These are phyloP conservation scores for Leptothorax acervorum DNA, from an alignment of 2,888 invertebrate genomes.

Conservation along the genomic window DNA sequence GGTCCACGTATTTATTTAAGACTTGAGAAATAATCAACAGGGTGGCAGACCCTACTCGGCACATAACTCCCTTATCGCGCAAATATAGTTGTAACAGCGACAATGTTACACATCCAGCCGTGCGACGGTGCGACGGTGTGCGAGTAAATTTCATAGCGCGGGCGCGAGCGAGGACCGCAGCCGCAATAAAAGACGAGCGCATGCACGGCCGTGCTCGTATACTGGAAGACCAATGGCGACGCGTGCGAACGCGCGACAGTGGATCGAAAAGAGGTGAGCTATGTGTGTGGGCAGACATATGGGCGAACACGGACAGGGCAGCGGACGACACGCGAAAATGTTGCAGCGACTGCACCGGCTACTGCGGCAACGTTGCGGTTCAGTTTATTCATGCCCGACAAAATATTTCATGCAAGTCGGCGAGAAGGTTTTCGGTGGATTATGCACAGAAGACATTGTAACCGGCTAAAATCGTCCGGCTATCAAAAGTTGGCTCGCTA, in stretches of 20 bases:
- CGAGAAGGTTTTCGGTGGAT: constrained; percentile 73
- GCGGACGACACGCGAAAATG: constrained; percentile 58
- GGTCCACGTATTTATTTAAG: constrained; percentile 1
- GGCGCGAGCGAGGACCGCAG: constrained; percentile 55
- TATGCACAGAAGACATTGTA: constrained; percentile 76
- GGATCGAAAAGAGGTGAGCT: constrained; percentile 38
- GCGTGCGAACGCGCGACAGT: constrained; percentile 53
- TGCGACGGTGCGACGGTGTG: constrained; percentile 33
- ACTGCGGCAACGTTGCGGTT: constrained; percentile 62
- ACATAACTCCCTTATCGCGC: constrained; percentile 32
- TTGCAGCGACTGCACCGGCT: constrained; percentile 59
- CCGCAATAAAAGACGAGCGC: constrained; percentile 70
- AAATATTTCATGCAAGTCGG: constrained; percentile 77
- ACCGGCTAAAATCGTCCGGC: constrained; percentile 77
- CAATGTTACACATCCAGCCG: constrained; percentile 55
- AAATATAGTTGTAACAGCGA: constrained; percentile 36
- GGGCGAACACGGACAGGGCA: not conserved
- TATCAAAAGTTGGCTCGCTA: constrained; percentile 75
- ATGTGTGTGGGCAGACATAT: constrained; percentile 14
- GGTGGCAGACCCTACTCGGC: not conserved
- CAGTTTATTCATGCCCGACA: constrained; percentile 78
- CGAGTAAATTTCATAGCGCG: constrained; percentile 65
- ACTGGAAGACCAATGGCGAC: constrained; percentile 45
- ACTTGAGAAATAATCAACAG: constrained; percentile 14
- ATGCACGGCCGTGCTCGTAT: constrained; percentile 28